Percentiles rank a stretch among this genome's conserved stretches.
Conservation (phyloP, 2,888 invertebrate species). For the Spisula subtruncata region DNA sequence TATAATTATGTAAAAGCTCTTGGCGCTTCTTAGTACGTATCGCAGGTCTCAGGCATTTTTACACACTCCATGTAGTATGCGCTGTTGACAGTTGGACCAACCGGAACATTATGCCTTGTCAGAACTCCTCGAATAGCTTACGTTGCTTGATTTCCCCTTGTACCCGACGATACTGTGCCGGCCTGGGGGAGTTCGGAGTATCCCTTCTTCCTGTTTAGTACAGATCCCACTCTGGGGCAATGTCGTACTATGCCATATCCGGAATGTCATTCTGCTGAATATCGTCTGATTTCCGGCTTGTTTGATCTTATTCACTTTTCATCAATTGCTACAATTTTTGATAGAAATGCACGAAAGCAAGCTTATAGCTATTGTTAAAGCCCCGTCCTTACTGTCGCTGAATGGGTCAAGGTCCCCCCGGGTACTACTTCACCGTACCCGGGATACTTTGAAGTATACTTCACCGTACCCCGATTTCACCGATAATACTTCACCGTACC, state of each 20-base stretch:
- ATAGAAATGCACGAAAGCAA: not conserved
- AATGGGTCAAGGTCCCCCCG: too few relatives aligned
- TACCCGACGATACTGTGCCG: constrained; percentile 6
- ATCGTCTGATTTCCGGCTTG: constrained; percentile 17
- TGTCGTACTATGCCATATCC: too few relatives aligned
- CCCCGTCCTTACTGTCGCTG: too few relatives aligned
- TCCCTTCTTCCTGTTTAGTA: not conserved
- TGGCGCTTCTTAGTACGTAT: constrained; percentile 17
- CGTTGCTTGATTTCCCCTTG: not conserved
- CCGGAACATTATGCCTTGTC: constrained; percentile 18
- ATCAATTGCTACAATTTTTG: constrained; percentile 27
- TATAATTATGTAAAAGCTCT: constrained; percentile 9
- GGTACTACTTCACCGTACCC: too few relatives aligned
- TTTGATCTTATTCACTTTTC: not conserved
- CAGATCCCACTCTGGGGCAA: too few relatives aligned
- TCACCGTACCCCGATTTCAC: too few relatives aligned
- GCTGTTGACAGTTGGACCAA: constrained; percentile 28
- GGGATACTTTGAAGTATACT: too few relatives aligned
- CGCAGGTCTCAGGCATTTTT: not conserved
- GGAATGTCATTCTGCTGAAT: not conserved
- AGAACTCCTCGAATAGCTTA: constrained; percentile 32
- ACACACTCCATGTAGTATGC: constrained; percentile 23
- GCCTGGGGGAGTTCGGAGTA: not conserved
- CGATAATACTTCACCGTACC: too few relatives aligned
- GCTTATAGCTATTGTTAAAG: not conserved